Evolutionary conservation across 1,140 invertebrate species (phyloP), one percentile per base, ranked within the genome.

Genomic region (Hyles vespertilio): DNA sequence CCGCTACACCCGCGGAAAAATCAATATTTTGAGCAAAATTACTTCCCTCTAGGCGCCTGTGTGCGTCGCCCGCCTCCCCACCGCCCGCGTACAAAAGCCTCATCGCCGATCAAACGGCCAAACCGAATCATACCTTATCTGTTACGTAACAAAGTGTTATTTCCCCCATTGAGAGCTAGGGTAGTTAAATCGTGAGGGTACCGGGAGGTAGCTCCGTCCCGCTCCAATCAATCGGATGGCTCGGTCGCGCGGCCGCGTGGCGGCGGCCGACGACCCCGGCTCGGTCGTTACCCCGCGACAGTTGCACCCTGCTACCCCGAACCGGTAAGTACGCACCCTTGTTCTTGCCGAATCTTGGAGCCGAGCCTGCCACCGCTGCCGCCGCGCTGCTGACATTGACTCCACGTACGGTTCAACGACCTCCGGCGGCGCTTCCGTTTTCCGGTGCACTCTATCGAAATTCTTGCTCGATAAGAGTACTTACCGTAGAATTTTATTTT

Each of bases 11-110:
- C 76, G 81, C 79, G 77, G 83, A 86, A 86, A 88, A 88, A 88
- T 88, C 85, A 86, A 88, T 88, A 88, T 88, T 88, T 88, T 88
- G 83, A 88, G 83, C 85, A 86, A 85, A 88, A 86, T 83, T 88
- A 84, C 85, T 88, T 86, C 85, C 85, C 83, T 81, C 77, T 80
- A 68, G 67, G 63, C 62, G 49, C 33, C 51, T 76, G 82, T 87
- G 82, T 86, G 82, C 61, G 74, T 76, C 61, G 68, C 67, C 67
- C 59, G 59, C 69, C 62, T 57, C 51, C 52, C 56, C 45, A 48
- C 47, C 54, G 11, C 55, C 58, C 43, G 55, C 46, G 43, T 10
- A 45, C n/a, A 59, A 85, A 82, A 57, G 81, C 59, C 59, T 60
- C 63, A 79, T 65, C 57, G 33, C 51, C 54, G 47, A 54, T 58